phyloP scores from a whole-genome alignment of 1,140 invertebrate genomes.

The Drosophila elegans region DNA sequence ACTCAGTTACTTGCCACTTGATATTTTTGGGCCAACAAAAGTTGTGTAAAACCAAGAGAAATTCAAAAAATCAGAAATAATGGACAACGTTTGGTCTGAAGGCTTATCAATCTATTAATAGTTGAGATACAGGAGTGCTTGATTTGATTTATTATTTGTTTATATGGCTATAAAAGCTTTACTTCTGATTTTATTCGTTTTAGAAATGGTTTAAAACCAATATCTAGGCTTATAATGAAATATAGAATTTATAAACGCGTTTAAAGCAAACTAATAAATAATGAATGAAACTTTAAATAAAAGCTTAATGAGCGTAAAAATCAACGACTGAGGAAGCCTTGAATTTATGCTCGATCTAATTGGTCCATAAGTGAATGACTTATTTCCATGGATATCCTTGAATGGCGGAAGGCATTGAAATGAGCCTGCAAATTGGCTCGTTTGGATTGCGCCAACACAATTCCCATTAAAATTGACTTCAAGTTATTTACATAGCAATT shows the following conservation, averaged over 20 bases:
- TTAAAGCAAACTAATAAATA: not conserved
- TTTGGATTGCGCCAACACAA: constrained; percentile 40
- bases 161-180: not conserved
- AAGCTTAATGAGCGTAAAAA: not conserved
- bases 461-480: constrained; percentile 52
- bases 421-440: constrained; percentile 45
- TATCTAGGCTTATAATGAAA: not conserved
- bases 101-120: constrained; percentile 11
- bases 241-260: not conserved
- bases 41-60: constrained; percentile 2
- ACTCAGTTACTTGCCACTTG: constrained; percentile 1
- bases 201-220: too few relatives aligned
- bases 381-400: constrained; percentile 15
- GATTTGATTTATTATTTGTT: constrained; percentile 7
- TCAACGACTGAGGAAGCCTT: not conserved
- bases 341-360: not conserved
- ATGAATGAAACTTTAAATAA: not conserved
- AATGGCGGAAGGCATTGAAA: constrained; percentile 28
- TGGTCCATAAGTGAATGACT: constrained; percentile 5
- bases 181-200: not conserved
- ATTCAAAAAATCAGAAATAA: not conserved
- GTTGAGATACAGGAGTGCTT: constrained; percentile 6
- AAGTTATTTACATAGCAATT: constrained; percentile 72
- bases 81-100: not conserved
- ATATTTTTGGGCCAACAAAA: not conserved